These are phyloP conservation scores for Tipula helvola DNA, from an alignment of 2,888 invertebrate species.

Conservation along the genomic window DNA sequence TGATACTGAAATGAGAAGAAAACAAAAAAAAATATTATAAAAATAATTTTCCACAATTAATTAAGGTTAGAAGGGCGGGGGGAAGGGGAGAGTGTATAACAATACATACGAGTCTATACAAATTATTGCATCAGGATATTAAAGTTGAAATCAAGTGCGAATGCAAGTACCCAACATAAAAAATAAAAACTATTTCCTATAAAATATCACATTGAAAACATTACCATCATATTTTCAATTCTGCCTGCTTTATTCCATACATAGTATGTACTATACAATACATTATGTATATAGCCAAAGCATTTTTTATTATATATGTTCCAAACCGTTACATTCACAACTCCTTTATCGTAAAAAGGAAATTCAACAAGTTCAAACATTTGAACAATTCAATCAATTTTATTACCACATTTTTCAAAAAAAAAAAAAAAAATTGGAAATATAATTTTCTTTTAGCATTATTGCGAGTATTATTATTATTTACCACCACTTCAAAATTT, in stretches of 20 bases:
- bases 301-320: neutral
- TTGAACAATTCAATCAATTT: neutral
- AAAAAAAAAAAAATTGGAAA: neutral
- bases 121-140: neutral
- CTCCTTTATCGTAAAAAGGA: neutral
- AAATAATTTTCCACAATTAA: neutral
- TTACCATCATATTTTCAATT: neutral
- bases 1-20: conserved; percentile 23
- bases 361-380: neutral
- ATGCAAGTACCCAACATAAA: neutral
- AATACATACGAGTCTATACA: neutral
- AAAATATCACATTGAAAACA: neutral
- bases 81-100: no score
- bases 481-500: neutral
- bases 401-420: neutral
- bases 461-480: neutral
- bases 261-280: no score
- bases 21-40: neutral
- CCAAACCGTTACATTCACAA: neutral
- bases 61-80: neutral
- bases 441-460: neutral
- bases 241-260: neutral
- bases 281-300: neutral
- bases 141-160: neutral
- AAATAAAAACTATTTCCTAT: neutral